These are phyloP conservation scores for Gobiocypris rarus DNA, from an alignment of 2,113 vertebrate genomes.

Conservation along the genomic window DNA sequence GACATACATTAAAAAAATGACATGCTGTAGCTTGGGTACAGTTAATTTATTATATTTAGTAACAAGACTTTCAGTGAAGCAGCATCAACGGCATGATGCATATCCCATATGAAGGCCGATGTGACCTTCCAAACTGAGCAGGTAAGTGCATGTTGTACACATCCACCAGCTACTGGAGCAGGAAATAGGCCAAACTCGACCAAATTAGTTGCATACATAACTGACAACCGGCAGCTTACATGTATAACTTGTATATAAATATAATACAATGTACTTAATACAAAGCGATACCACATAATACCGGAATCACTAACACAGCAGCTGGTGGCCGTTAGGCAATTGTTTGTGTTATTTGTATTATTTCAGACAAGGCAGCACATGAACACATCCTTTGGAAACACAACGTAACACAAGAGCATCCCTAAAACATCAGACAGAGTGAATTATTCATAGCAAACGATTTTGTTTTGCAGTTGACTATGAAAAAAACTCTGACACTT, in stretches of 20 bases:
- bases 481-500: conserved; percentile 1
- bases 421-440: not conserved
- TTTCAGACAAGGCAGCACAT: conserved; percentile 29
- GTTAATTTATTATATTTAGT: conserved; percentile 51
- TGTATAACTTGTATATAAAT: conserved; percentile 29
- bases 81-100: conserved; percentile 32
- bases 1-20: not conserved
- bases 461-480: not conserved
- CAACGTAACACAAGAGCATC: not conserved
- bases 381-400: not conserved
- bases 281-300: conserved; percentile 42
- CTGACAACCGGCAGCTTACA: conserved; percentile 58
- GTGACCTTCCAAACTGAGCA: conserved; percentile 14
- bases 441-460: not conserved
- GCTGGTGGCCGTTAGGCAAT: conserved; percentile 39
- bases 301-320: conserved; percentile 39
- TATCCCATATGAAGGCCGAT: conserved; percentile 5
- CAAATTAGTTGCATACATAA: conserved; percentile 58
- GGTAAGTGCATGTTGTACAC: not conserved
- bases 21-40: not conserved
- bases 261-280: conserved; percentile 50
- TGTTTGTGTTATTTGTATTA: conserved; percentile 5
- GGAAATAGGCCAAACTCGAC: conserved; percentile 35
- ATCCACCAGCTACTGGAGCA: not conserved
- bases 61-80: conserved; percentile 50